Base-by-base conservation (phyloP, 2,888 invertebrate genomes). In the Esperia sulphurella region DNA sequence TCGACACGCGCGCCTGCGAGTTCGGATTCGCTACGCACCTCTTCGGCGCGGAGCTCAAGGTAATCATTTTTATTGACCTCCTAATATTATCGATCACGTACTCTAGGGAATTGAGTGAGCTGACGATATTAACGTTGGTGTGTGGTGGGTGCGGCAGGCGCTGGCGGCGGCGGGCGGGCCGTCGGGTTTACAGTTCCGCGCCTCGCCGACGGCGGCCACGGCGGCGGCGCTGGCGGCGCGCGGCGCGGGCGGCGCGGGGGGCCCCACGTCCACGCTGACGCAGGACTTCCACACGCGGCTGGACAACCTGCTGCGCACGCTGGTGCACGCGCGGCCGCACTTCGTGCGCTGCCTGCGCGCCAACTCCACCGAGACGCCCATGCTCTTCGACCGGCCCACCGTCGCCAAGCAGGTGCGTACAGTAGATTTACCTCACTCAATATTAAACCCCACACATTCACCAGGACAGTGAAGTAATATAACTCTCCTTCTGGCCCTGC, bases 21-120 rank as follows among this genome's bases (percentile, higher is more conserved):
- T 98, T 98, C 82, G 98, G 98, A n/a, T 98, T 98, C 80, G 98
- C 97, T 0, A 97, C 97, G 13, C 97, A 98, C 77, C 90, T 98
- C n/a, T 98, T 98, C 77, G 96, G 97, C 0, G 94, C 95, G 46
- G 98, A 98, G 79, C 88, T 98, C 53, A 97, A 97, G 88, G 82
- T 78, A 21, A 8, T 5, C 30, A 7, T 30, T 5, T 30, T 30
- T 8, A 7, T 5, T 30, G 7, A 8, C 30, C 8, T n/a, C n/a
- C n/a, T n/a, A n/a, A n/a, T n/a, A n/a, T n/a, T n/a, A n/a, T n/a
- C n/a, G n/a, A n/a, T n/a, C n/a, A n/a, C n/a, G n/a, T n/a, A n/a
- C n/a, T 30, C 30, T 30, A 30, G 30, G 5, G 31, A 1, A 3
- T 7, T 8, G 31, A 21, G 21, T 8, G 31, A 31, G 4, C 1